These are phyloP conservation scores for Cephus nigrinus DNA, from an alignment of 2,888 invertebrate species.

Conservation along the genomic window DNA sequence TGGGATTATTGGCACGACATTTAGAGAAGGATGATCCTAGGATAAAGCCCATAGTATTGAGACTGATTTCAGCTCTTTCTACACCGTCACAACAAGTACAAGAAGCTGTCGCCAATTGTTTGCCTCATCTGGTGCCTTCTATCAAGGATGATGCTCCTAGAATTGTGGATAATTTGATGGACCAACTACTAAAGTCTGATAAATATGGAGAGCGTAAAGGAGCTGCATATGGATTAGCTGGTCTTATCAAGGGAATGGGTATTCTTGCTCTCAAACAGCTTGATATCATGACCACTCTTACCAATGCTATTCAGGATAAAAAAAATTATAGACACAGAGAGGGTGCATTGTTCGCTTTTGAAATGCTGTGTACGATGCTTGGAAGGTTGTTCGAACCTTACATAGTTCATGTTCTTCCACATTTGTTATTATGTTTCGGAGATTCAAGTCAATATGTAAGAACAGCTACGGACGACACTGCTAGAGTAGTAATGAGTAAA, in stretches of 20 bases:
- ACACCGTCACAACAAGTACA: conserved; percentile 99
- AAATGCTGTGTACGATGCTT: conserved; percentile 94
- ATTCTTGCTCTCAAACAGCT: conserved; percentile 94
- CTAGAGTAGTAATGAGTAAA: conserved; percentile 94
- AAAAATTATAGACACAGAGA: conserved; percentile 95
- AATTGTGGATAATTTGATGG: conserved; percentile 87
- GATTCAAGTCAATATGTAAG: conserved; percentile 96
- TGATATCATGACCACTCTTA: conserved; percentile 94
- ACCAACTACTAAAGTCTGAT: conserved; percentile 88
- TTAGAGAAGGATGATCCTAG: conserved; percentile 89
- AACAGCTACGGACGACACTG: conserved; percentile 95
- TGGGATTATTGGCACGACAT: conserved; percentile 97
- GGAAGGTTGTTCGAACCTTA: conserved; percentile 99
- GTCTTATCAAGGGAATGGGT: conserved; percentile 96
- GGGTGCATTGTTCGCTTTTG: conserved; percentile 96
- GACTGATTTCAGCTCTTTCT: conserved; percentile 89
- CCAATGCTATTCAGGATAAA: conserved; percentile 95
- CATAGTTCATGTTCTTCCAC: conserved; percentile 96
- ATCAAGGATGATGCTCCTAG: conserved; percentile 91
- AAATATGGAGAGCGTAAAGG: conserved; percentile 94
- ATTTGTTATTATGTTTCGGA: conserved; percentile 94
- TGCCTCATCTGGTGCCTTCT: conserved; percentile 92
- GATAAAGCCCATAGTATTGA: conserved; percentile 92
- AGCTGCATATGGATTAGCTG: conserved; percentile 97
- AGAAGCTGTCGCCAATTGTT: conserved; percentile 96